Evolutionary conservation across 2,888 invertebrate genomes (phyloP).

Genomic region (Lasioglossum figueresi): DNA sequence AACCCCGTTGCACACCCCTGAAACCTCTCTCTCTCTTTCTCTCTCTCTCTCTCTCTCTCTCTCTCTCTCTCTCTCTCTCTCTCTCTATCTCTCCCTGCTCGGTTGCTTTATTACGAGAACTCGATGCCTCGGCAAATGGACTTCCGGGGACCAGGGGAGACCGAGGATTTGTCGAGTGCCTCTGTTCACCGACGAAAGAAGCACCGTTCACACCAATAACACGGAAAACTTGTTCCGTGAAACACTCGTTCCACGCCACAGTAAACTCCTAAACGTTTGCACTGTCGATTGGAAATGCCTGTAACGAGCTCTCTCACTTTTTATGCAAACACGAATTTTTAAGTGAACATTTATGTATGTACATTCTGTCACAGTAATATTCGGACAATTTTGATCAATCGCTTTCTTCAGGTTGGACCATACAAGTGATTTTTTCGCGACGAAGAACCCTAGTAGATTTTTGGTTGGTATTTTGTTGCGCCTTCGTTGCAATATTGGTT

Average conservation of each 20-base stretch:
- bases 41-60: too few relatives aligned
- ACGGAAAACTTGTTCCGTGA: constrained; percentile 2
- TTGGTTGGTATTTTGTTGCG: too few relatives aligned
- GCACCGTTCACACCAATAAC: background rate
- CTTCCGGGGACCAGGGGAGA: background rate
- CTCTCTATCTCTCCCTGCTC: background rate
- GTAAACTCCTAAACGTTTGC: background rate
- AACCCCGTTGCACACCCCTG: background rate
- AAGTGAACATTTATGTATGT: too few relatives aligned
- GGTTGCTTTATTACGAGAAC: constrained; percentile 16
- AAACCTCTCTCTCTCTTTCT: background rate
- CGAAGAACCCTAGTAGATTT: too few relatives aligned
- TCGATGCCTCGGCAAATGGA: constrained; percentile 35
- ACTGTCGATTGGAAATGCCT: background rate
- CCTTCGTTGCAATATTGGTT: too few relatives aligned
- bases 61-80: background rate
- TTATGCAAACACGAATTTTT: background rate
- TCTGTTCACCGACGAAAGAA: background rate
- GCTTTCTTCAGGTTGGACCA: too few relatives aligned
- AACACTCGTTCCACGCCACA: background rate
- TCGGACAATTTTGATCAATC: too few relatives aligned
- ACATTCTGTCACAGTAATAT: too few relatives aligned
- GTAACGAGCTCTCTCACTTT: background rate
- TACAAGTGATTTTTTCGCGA: too few relatives aligned
- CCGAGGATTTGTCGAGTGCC: constrained; percentile 13